Evolutionary conservation across 2,113 vertebrate species (phyloP), one percentile per base, ranked within the genome.

Genomic region (Equus przewalskii): DNA sequence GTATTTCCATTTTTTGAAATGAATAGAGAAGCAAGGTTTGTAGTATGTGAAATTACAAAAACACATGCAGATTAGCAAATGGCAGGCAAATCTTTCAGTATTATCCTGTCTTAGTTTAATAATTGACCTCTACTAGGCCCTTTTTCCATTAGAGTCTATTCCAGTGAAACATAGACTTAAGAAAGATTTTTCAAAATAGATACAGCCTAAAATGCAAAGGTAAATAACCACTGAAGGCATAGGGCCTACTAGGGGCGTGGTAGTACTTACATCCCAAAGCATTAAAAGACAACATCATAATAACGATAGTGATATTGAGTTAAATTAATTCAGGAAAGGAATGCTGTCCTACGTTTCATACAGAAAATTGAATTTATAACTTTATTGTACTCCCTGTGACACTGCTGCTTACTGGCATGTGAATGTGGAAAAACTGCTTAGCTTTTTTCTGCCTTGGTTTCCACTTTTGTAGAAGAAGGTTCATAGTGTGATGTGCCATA

Each of bases 81-180:
- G 64, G 7, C n/a, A 79, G 79, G 69, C 30, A 58, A 87, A 90
- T 41, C 67, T 58, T 80, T 24, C 58, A 84, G 56, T 90, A 56
- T 97, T 90, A 92, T 89, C 67, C 51, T 90, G 62, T n/a, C 83
- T 11, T 91, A 79, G 24, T 65, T 83, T 87, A 91, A 79, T 78
- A 85, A 89, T 58, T 94, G 80, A 93, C 85, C 88, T 94, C 54
- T 51, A 41, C 15, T 54, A 89, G 62, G 36, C 22, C 44, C 72
- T 84, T 60, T 79, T 62, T 9, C 13, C 44, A 41, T 79, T 93
- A 56, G 30, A 41, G 6, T 80, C 26, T 85, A 36, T 67, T 88
- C 46, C 67, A 93, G n/a, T 56, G 33, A 97, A 65, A 22, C 56
- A 76, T 14, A 65, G 14, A 65, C 22, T 64, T 87, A 46, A 67